Evolutionary conservation across 2,797 vertebrate species (phyloP), one percentile per base, ranked within the genome.

Genomic region (Lagocephalus sceleratus): DNA sequence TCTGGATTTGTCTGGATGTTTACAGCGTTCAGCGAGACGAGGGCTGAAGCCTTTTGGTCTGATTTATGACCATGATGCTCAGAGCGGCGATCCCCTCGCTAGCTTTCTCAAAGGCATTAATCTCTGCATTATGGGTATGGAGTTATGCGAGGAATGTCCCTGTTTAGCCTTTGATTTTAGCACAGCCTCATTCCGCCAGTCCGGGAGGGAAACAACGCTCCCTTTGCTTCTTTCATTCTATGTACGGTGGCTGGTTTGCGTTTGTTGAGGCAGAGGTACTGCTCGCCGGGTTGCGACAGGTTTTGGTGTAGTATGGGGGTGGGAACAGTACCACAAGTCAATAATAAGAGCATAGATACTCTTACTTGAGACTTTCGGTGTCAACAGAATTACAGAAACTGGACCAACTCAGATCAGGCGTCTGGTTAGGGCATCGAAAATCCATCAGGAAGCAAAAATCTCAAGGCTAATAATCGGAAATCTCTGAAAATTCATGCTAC

Each of bases 101-200:
- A 74, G 67, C 59, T 68, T 72, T 63, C 51, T 75, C 73, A 84
- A 84, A 79, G 79, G 75, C 82, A 82, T 86, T 79, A 62, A 83
- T 86, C 75, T 85, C 57, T 56, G 69, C 60, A 41, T 75, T 81
- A 78, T 73, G 82, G 71, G 61, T 46, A 54, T 38, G 23, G 66
- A 85, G 68, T 57, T 78, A 87, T 87, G 71, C 1, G 4, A 81
- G 76, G 79, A 89, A 87, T 87, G 82, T 42, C 59, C 45, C 64
- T 35, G 74, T 79, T 79, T 63, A 76, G 67, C 61, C 69, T 75
- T 61, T 58, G 61, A 67, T 68, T 78, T 77, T 55, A 68, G 64
- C 49, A 25, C 51, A 38, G 43, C 76, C 57, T 75, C 69, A 65
- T 62, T 73, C 62, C 55, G 62, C 62, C 56, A 66, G 63, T 72